Evolutionary conservation across 1,140 invertebrate genomes (phyloP).

Genomic region (Drepana arcuata): DNA sequence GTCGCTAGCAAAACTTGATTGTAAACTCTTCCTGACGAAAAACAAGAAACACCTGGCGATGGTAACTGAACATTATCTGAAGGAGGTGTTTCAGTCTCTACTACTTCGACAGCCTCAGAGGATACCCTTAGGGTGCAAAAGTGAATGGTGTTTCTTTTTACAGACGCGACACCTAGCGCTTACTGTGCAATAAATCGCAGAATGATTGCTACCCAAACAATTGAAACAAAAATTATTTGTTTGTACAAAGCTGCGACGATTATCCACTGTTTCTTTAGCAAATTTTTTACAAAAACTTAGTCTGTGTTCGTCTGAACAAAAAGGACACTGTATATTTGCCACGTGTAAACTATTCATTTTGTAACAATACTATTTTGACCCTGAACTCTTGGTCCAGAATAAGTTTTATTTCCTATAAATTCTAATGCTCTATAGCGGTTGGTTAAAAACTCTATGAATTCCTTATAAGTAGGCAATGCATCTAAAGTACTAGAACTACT

Average conservation of each 20-base stretch:
- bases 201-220: constrained; percentile 3
- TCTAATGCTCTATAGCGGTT: not conserved
- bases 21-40: too few species aligned
- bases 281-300: constrained; percentile 11
- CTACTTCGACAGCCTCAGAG: too few species aligned
- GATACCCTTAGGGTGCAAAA: too few species aligned
- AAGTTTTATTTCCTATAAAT: not conserved
- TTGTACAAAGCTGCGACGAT: constrained; percentile 10
- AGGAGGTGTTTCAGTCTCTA: too few species aligned
- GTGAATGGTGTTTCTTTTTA: constrained; percentile 7
- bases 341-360: constrained; percentile 4
- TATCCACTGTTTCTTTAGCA: constrained; percentile 1
- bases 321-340: not conserved
- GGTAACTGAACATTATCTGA: too few species aligned
- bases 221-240: constrained; percentile 16
- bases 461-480: constrained; percentile 17
- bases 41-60: too few species aligned
- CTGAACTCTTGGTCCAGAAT: constrained; percentile 1
- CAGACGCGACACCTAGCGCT: constrained; percentile 4
- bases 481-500: constrained; percentile 9
- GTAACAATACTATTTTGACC: constrained; percentile 4
- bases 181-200: constrained; percentile 2
- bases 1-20: constrained; percentile 19
- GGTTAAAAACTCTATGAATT: constrained; percentile 24
- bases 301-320: constrained; percentile 5